A percentile compares a stretch with the other conserved stretches of the same genome.
These are phyloP conservation scores for Oryzias woworae DNA, from an alignment of 2,113 vertebrate genomes.

Conservation along the genomic window DNA sequence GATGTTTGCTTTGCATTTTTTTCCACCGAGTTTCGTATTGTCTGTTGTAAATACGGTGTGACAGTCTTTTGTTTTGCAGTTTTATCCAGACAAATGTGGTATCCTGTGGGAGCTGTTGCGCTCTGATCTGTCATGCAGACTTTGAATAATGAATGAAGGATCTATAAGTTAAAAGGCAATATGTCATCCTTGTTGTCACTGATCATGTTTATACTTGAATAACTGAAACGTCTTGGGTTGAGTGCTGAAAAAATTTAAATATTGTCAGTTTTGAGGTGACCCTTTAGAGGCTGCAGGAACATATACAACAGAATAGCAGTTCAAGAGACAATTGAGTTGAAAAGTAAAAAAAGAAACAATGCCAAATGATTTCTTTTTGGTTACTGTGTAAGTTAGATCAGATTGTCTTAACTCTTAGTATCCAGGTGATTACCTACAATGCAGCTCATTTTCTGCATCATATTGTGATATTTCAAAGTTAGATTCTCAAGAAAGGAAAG, in stretches of 20 bases:
- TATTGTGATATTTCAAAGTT: constrained; percentile 14
- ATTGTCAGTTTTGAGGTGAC: constrained; percentile 3
- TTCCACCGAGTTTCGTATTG: constrained; percentile 57
- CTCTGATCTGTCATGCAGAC: constrained; percentile 56
- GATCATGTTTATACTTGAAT: constrained; percentile 47
- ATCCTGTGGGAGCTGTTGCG: constrained; percentile 30
- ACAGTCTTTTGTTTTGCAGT: constrained; percentile 56
- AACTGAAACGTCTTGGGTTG: constrained; percentile 28
- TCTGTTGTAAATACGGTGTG: constrained; percentile 71
- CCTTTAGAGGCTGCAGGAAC: constrained; percentile 23
- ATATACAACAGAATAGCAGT: constrained; percentile 3
- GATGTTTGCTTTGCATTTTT: constrained; percentile 61
- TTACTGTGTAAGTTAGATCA: constrained; percentile 25
- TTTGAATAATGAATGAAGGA: constrained; percentile 46
- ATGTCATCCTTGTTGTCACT: constrained; percentile 20
- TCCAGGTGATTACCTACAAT: constrained; percentile 34
- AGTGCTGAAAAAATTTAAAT: not conserved
- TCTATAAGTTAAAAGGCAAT: constrained; percentile 23
- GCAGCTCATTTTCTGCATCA: constrained; percentile 18
- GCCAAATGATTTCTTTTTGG: constrained; percentile 72
- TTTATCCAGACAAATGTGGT: constrained; percentile 48
- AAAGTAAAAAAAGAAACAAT: constrained; percentile 37
- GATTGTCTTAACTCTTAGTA: constrained; percentile 27
- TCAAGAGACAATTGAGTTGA: constrained; percentile 6
- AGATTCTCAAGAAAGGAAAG: constrained; percentile 7